Evolutionary conservation across 2,888 invertebrate species (phyloP).

Genomic region (Oligia latruncula): DNA sequence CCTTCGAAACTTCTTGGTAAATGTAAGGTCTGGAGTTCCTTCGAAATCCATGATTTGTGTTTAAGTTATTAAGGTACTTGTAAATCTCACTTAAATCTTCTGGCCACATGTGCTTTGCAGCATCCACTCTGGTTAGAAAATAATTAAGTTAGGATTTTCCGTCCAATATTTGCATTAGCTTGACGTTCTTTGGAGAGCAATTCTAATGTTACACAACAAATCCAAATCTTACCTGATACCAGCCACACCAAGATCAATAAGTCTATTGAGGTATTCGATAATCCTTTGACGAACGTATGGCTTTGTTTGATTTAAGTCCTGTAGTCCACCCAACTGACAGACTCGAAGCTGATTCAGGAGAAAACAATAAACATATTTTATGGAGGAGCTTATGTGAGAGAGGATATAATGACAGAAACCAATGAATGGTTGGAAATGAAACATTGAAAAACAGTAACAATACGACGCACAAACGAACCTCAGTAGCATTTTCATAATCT

Average conservation of each 20-base stretch:
- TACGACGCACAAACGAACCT: constrained; percentile 80
- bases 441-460: not conserved
- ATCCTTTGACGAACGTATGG: constrained; percentile 92
- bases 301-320: constrained; percentile 93
- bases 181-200: not conserved
- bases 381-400: not conserved
- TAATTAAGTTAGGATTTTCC: not conserved
- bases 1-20: constrained; percentile 93
- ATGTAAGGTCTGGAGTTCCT: constrained; percentile 91
- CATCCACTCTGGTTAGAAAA: constrained; percentile 91
- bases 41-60: constrained; percentile 90
- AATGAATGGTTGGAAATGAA: not conserved
- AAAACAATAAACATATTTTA: not conserved
- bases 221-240: constrained; percentile 90
- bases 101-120: constrained; percentile 94
- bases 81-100: constrained; percentile 92
- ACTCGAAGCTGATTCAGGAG: constrained; percentile 88
- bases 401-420: not conserved
- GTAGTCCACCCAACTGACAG: constrained; percentile 93
- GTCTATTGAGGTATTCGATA: constrained; percentile 90
- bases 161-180: too few species aligned
- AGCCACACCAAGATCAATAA: constrained; percentile 92
- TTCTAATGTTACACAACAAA: not conserved
- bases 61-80: constrained; percentile 89
- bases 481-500: constrained; percentile 80